phyloP scores from a whole-genome alignment of 2,797 vertebrate species.

The Rhinella marina region DNA sequence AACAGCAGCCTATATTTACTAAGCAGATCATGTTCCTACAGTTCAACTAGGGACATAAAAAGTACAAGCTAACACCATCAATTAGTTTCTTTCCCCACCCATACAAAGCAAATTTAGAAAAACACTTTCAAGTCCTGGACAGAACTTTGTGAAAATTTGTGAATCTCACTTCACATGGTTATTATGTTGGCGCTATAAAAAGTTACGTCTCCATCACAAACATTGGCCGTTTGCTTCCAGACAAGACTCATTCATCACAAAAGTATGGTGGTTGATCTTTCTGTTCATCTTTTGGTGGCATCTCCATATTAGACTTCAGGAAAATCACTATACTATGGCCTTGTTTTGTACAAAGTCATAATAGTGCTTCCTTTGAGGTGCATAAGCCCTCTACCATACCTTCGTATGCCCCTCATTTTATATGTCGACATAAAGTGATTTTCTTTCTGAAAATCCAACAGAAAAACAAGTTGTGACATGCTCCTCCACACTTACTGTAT shows the following conservation, averaged over 20 bases:
- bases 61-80: constrained; percentile 25
- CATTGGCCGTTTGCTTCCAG: background rate
- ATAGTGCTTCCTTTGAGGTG: background rate
- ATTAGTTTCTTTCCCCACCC: constrained; percentile 1
- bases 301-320: background rate
- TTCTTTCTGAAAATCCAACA: background rate
- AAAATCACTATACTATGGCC: background rate
- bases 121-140: constrained; percentile 18
- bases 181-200: constrained; percentile 1
- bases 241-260: background rate
- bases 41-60: constrained; percentile 58
- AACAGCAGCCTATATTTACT: constrained; percentile 51
- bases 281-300: background rate
- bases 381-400: background rate
- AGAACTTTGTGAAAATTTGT: background rate
- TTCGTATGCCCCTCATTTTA: background rate
- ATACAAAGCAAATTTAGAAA: background rate
- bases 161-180: background rate
- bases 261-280: background rate
- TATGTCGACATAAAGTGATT: background rate
- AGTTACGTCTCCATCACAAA: background rate
- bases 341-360: background rate
- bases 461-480: background rate
- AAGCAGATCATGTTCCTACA: constrained; percentile 50
- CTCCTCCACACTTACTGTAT: background rate